These are phyloP conservation scores for Lasaia peninsularis DNA, from an alignment of 1,140 invertebrate species.

Conservation along the genomic window DNA sequence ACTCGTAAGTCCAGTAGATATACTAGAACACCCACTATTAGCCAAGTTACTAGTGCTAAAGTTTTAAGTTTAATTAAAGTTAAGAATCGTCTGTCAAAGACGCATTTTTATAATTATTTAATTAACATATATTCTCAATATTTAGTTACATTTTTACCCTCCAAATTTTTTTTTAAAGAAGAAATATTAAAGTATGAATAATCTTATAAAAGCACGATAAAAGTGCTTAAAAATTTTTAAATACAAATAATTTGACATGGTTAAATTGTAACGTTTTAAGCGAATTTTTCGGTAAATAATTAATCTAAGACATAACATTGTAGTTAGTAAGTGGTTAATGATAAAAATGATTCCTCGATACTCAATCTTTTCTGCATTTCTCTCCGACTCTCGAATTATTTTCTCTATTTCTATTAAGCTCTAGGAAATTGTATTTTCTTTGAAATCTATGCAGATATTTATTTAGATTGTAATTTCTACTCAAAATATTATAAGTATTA, in stretches of 20 bases:
- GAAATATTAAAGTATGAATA: neutral
- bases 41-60: no score
- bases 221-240: neutral
- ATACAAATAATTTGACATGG: conserved; percentile 5
- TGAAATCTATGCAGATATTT: conserved; percentile 16
- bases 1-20: no score
- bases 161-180: no score
- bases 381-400: conserved; percentile 20
- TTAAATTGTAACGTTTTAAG: neutral
- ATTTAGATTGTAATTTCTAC: conserved; percentile 20
- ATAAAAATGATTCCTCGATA: conserved; percentile 33
- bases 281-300: conserved; percentile 3
- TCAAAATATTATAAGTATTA: conserved; percentile 15
- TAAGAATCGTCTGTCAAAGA: no score
- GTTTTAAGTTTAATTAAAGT: no score
- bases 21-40: no score
- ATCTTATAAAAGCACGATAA: neutral
- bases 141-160: no score
- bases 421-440: conserved; percentile 13
- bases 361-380: conserved; percentile 38
- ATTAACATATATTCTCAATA: no score
- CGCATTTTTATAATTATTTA: no score
- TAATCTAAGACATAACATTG: conserved; percentile 1
- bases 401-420: conserved; percentile 17
- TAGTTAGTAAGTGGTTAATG: conserved; percentile 13